Conservation (phyloP, 2,797 vertebrate species). For the Anguilla anguilla region DNA sequence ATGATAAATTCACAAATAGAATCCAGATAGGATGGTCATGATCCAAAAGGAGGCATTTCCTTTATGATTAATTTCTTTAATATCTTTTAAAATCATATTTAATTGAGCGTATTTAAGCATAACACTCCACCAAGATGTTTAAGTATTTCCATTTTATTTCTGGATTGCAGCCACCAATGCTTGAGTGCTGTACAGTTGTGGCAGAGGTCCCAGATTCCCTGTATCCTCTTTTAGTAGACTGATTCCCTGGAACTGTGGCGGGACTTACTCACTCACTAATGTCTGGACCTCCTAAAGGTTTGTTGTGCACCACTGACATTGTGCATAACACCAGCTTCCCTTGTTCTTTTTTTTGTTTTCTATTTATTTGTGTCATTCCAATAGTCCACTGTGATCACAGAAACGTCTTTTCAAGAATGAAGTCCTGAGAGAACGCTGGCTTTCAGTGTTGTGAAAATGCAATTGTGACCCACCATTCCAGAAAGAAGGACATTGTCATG, state of each 20-base stretch:
- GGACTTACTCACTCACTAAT: neutral
- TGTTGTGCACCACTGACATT: neutral
- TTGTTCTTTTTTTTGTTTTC: neutral
- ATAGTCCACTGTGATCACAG: constrained; percentile 13
- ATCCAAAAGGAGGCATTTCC: neutral
- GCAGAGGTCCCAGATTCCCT: neutral
- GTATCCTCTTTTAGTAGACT: neutral
- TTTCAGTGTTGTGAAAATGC: neutral
- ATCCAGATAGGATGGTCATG: neutral
- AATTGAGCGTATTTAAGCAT: constrained; percentile 58
- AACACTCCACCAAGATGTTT: constrained; percentile 64
- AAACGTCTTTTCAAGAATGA: constrained; percentile 17
- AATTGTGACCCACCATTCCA: constrained; percentile 52
- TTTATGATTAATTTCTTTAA: constrained; percentile 14
- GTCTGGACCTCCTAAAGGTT: neutral
- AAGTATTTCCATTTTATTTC: constrained; percentile 53
- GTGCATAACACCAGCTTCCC: neutral
- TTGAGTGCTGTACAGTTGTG: constrained; percentile 31
- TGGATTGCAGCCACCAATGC: constrained; percentile 35
- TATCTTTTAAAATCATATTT: constrained; percentile 35
- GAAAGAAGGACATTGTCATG: constrained; percentile 61
- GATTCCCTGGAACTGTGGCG: neutral
- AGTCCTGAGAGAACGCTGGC: neutral
- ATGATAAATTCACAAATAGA: neutral
- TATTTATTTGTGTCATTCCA: constrained; percentile 20